Percentiles rank a stretch among this genome's conserved stretches.
Evolutionary conservation across 92 coral and sea anemone species (phyloP).

Genomic region (Ricordea florida): DNA sequence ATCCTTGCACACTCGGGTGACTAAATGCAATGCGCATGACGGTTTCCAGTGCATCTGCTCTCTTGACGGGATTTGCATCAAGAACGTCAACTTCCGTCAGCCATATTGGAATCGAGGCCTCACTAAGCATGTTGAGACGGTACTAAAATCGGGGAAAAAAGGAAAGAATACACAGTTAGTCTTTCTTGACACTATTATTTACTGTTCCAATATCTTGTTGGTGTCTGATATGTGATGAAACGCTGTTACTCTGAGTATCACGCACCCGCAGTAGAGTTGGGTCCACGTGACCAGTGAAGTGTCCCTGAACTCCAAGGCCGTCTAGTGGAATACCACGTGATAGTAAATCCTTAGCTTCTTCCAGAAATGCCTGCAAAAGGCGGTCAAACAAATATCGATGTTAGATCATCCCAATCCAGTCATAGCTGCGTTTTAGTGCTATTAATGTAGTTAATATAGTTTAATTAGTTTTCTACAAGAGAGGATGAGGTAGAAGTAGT

Average conservation of each 20-base stretch:
- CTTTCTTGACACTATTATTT: no score
- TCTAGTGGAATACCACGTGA: constrained; percentile 67
- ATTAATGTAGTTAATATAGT: no score
- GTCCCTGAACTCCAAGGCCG: constrained; percentile 89
- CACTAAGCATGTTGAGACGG: constrained; percentile 65
- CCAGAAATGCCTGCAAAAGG: constrained; percentile 71
- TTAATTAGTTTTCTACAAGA: no score
- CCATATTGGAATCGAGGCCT: constrained; percentile 78
- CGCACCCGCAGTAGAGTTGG: constrained; percentile 76
- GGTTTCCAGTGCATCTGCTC: constrained; percentile 78
- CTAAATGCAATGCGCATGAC: constrained; percentile 88
- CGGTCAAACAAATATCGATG: no score
- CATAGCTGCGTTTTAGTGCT: no score
- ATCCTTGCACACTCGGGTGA: constrained; percentile 73
- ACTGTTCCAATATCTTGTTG: no score
- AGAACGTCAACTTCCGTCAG: constrained; percentile 88
- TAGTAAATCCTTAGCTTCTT: constrained; percentile 60
- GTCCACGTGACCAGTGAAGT: constrained; percentile 80
- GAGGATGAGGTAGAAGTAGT: no score
- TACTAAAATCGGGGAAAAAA: constrained; percentile 18
- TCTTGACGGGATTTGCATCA: constrained; percentile 51
- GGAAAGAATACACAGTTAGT: no score
- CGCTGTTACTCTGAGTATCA: neutral
- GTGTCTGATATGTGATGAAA: neutral
- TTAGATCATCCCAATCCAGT: no score